Evolutionary conservation across 2,888 invertebrate genomes (phyloP), one percentile per base, ranked within the genome.

Genomic region (Pogonocherus hispidulus): DNA sequence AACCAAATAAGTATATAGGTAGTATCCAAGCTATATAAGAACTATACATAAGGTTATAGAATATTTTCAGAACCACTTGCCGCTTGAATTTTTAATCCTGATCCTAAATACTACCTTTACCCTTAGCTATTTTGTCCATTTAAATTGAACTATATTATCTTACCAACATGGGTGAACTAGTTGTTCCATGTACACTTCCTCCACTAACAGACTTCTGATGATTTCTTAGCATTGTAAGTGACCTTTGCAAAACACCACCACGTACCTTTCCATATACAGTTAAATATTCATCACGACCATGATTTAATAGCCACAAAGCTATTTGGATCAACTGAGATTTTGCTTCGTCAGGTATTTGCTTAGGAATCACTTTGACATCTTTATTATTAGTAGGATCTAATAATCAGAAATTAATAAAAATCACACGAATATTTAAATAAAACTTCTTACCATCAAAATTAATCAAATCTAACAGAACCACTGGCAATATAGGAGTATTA

Each of bases 401-500:
- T 11, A 62, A 3, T 8, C 14, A 37, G 3, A 51, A 1, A 22
- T 32, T 18, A 44, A 57, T 57, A 57, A 14, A 8, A 22, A n/a
- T 22, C 9, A 27, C 8, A 18, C 19, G 4, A 5, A 27, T 23
- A 1, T n/a, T 22, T 20, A 27, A 8, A 27, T 27, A 27, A 27
- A 8, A 8, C 3, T 6, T 11, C 27, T 74, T 75, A 80, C 79
- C 81, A 63, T 82, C 80, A 52, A 76, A 76, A 72, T 93, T 92
- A 37, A 97, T 93, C 79, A 96, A 88, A 83, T 97, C 97, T 81
- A 98, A 87, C 8, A 98, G 88, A n/a, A 93, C 90, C 1, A 96
- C 93, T 0, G 98, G 94, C 18, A 95, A 90, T 62, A 97, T 87
- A 0, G 96, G 94, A 72, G 93, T 91, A 66, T 96, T 96, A 85